Evolutionary conservation across 1,140 invertebrate species (phyloP), one percentile per base, ranked within the genome.

Genomic region (Atta cephalotes): DNA sequence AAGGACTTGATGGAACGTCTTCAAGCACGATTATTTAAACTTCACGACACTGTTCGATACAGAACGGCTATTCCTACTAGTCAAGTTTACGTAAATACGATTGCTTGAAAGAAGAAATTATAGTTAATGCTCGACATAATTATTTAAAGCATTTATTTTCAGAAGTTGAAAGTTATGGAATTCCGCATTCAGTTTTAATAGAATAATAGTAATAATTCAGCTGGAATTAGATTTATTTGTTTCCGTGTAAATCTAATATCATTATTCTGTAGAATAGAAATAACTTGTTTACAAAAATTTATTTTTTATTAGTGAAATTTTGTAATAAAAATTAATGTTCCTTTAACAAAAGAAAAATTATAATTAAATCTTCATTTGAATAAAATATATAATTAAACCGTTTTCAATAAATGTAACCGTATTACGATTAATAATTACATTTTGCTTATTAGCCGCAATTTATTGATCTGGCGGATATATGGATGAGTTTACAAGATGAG

Each of bases 401-500:
- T 35, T 14, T 7, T 35, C 63, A 65, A 31, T 65, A 35, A 66
- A 65, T 21, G 9, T 25, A 51, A 51, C 31, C 16, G 6, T 31
- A 28, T 63, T 66, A 53, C 12, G 28, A 79, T 66, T 66, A 66
- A 65, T 79, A 80, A 81, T 71, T 81, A 28, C 21, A 65, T 9
- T 78, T 12, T 70, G 68, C 77, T 86, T 93, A 93, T 18, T 91
- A 97, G 97, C 97, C 97, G 0, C 94, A 96, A 56, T 97, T 97
- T 91, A 95, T 95, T 45, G 95, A 96, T 85, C 88, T 97, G 4
- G 96, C 96, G 88, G 92, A 96, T 58, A 95, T 96, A 7, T 97
- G 97, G 97, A 94, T 96, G 10, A 93, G 94, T 18, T 95, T 97
- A 88, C 97, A 97, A 91, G 96, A 97, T 86, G 95, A 96, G 72